Evolutionary conservation across 2,797 vertebrate genomes (phyloP), one percentile per base, ranked within the genome.

Genomic region (Centropyge bicolor): DNA sequence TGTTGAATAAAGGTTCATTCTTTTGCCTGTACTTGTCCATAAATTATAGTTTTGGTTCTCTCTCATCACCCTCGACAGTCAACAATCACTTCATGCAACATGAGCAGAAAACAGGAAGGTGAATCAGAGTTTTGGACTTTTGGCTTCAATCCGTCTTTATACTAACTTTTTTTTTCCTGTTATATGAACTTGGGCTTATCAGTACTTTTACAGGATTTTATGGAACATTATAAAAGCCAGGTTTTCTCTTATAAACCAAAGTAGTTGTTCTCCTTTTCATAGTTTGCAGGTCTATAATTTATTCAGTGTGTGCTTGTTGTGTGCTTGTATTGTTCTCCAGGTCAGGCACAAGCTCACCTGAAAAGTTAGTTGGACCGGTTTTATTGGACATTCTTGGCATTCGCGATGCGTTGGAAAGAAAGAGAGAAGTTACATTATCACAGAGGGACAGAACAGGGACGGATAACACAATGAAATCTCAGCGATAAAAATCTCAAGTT

Each of bases 21-120:
- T 64, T 71, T 56, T 9, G 19, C 16, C n/a, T 56, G 7, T 20
- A 24, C 38, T 73, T 38, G 2, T 24, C 24, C 24, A 24, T 45
- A 45, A 64, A 62, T 43, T 2, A 43, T 65, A 71, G 51, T 84
- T 65, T 74, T 52, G 36, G 61, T 57, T 63, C 13, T 61, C 51
- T 56, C 43, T 12, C 41, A 20, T 65, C 16, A 24, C 27, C 38
- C 4, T 45, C 7, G 60, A 14, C 27, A 45, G 54, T 78, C 59
- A 54, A 68, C 56, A 74, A 7, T 68, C 17, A n/a, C 11, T 74
- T 68, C 22, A 66, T n/a, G 43, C 24, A 60, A 64, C 54, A 36
- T 19, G 22, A 56, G 55, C n/a, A 51, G 36, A 66, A 81, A 88
- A 86, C 78, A 65, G 86, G 83, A 86, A 86, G 81, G 71, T 87